Evolutionary conservation across 2,888 invertebrate genomes (phyloP).

Genomic region (Dolichopus griseipennis): DNA sequence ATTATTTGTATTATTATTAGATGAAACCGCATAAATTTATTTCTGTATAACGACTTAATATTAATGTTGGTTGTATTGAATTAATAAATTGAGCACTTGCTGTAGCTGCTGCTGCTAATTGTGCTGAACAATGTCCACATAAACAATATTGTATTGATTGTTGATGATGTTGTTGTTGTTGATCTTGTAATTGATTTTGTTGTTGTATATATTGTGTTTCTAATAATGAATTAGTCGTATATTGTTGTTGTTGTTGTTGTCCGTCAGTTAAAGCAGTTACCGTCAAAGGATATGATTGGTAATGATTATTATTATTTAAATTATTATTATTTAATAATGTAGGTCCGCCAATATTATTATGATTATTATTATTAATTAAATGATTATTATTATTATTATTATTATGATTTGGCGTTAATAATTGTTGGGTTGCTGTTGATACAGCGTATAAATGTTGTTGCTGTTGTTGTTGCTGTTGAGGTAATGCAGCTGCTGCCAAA

Average conservation of each 20-base stretch:
- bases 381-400: too few species aligned
- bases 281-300: slow-evolving; percentile 10
- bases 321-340: slow-evolving; percentile 16
- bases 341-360: slow-evolving; percentile 7
- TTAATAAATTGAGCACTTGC: slow-evolving; percentile 21
- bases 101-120: slow-evolving; percentile 18
- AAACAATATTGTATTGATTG: slow-evolving; percentile 25
- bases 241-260: slow-evolving; percentile 23
- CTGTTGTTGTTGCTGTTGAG: slow-evolving; percentile 17
- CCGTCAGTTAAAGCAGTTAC: slow-evolving; percentile 19
- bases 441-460: slow-evolving; percentile 20
- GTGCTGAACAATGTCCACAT: slow-evolving; percentile 27
- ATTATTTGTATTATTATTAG: slow-evolving; percentile 23
- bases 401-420: background rate
- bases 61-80: slow-evolving; percentile 27
- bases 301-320: slow-evolving; percentile 9
- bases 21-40: slow-evolving; percentile 29
- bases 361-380: slow-evolving; percentile 4
- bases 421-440: slow-evolving; percentile 1
- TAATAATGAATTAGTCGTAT: slow-evolving; percentile 21
- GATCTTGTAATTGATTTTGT: slow-evolving; percentile 15
- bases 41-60: slow-evolving; percentile 30
- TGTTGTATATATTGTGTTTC: slow-evolving; percentile 21
- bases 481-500: slow-evolving; percentile 25
- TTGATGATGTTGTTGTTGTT: slow-evolving; percentile 22